Evolutionary conservation across 2,113 vertebrate species (phyloP), one percentile per base, ranked within the genome.

Genomic region (Gobius niger): DNA sequence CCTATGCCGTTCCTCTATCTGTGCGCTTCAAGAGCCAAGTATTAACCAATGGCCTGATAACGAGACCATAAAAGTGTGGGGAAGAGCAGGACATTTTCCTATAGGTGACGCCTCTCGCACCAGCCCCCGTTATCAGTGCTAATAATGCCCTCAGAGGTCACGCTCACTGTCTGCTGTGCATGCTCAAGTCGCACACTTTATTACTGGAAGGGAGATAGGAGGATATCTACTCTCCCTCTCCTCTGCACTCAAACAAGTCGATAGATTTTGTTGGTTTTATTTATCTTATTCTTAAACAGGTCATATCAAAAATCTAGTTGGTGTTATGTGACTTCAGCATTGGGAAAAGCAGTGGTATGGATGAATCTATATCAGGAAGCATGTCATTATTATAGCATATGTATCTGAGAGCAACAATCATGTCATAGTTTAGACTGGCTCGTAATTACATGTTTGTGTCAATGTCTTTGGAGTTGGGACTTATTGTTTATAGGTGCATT

Each of bases 1-100:
- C 40, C 46, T 34, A 67, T 12, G 18, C 12, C 73, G n/a, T 42
- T 41, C 57, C 42, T 89, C 72, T 86, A 83, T 86, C 79, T 76
- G 66, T 7, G 47, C 65, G 7, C 68, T 66, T 24, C 63, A 72
- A 72, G 75, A 78, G 82, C 71, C 78, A 66, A 84, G 80, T 72
- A 85, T 89, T 87, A 88, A 87, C 82, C 85, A 84, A 86, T 81
- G 83, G 73, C 67, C 61, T 81, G 69, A 87, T 88, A 84, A 73
- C 76, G 54, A 77, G 42, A 77, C 77, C 77, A 70, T 90, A 87
- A 89, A 91, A 77, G 68, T 71, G 70, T 72, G 63, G 73, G 12
- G 44, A 76, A 70, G 19, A n/a, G 52, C 69, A 67, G 61, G 24
- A 82, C 73, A 80, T 84, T 84, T 81, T 65, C 76, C 71, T 84